Base-by-base conservation (phyloP, 2,888 invertebrate species). In the Abscondita cerata region DNA sequence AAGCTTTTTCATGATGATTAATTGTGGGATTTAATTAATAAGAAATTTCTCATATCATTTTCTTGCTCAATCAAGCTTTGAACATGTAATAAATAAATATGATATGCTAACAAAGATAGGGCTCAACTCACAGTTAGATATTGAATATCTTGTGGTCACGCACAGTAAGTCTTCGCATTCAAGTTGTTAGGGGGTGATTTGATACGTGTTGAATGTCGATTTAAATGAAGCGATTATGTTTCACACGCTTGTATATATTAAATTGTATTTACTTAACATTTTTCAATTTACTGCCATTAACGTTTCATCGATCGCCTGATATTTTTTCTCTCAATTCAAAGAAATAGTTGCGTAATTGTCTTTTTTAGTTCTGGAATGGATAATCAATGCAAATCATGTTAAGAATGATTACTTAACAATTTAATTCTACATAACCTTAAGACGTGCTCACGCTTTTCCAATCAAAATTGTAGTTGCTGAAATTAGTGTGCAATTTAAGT, bases 41-140 rank as follows among this genome's bases (percentile, higher is more conserved):
- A 74, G 74, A 76, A 78, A 78, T 77, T 79, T 79, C 79, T 76
- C 80, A 80, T 78, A 77, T 78, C 76, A 75, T 73, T 66, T 69
- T 67, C 59, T 66, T 68, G 67, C 59, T 64, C 68, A 65, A 70
- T 64, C 66, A 68, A 66, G 66, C 60, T 59, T 64, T 53, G 52
- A 62, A 60, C 66, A 64, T 62, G 62, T 62, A 47, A 64, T 63
- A 38, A 53, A 64, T 61, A 61, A 65, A 66, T 60, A 63, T 63
- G 63, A 66, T 69, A 66, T 53, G 59, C 53, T 61, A 65, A 65
- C 58, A 53, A 61, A 56, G 38, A 50, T 50, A 19, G 55, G 56
- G 47, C 52, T 59, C 50, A 51, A 36, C 50, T 53, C 46, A 56
- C 52, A 54, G 52, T 31, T 12, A 50, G 47, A 56, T 67, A 70